Base-by-base conservation (phyloP, 2,888 invertebrate genomes). In the Tanypteryx hageni region DNA sequence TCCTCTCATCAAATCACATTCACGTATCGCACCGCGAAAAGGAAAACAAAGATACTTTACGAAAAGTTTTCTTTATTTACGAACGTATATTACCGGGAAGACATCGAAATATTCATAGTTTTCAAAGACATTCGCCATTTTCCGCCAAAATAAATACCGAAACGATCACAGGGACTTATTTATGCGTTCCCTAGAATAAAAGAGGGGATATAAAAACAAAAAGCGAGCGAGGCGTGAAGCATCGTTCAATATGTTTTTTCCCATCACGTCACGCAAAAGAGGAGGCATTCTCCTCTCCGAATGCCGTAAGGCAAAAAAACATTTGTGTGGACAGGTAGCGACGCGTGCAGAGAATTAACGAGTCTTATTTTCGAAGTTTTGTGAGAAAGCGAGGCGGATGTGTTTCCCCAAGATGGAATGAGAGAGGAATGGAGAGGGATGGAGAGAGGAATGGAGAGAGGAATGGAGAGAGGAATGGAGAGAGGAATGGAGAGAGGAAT, bases 271-370 rank as follows among this genome's bases (percentile, higher is more conserved):
- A 61, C 64, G 13, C 89, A 64, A 64, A 58, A 83, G 44, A 61
- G 59, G 59, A 64, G 68, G 64, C 64, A n/a, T 44, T 64, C 31
- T 18, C 59, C 31, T 16, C 27, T 9, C 13, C 82, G 5, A 4
- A 11, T 44, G 44, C 44, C 44, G 44, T 5, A 44, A 27, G 76
- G 27, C 10, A 68, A 22, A 76, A 68, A 76, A 76, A 76, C 27
- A 76, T n/a, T 76, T 61, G 44, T 10, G 61, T 11, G 85, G 27
- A 31, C 61, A 86, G 61, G 58, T 59, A 86, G 61, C 2, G 86
- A 31, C 61, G 64, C 89, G 89, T 89, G 89, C 89, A 44, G 89
- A 18, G 89, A 64, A 89, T 89, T 89, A 89, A 89, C 89, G 64
- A 89, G 56, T 64, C 64, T 89, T 64, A 64, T 44, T 89, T 89